Evolutionary conservation across 1,140 invertebrate species (phyloP), one percentile per base, ranked within the genome.

Genomic region (Chrysoperla carnea): DNA sequence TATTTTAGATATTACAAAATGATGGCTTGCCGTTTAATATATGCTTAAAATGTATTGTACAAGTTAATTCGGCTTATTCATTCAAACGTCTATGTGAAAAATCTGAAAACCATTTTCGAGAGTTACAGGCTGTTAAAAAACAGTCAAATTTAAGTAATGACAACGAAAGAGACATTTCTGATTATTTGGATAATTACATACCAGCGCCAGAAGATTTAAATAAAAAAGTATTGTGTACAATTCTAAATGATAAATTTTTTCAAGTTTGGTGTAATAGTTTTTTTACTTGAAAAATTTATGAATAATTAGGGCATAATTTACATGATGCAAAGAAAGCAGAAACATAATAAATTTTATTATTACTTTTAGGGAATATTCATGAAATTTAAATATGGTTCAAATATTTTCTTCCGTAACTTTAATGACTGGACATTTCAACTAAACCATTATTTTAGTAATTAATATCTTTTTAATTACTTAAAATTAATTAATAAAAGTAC

Each of bases 51-150:
- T 56, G 54, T 42, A 42, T 48, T 33, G 43, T 46, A 31, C 48
- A 44, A 29, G 27, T 56, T 29, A 51, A 50, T 14, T 39, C 49
- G 35, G 46, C 49, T 12, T 6, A 45, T 12, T 46, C 44, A 35
- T 56, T 56, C 42, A 49, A 50, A 46, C 45, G 47, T 36, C 52
- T 51, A 46, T 52, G 52, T 31, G 27, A 40, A 14, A 50, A 51
- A 42, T 43, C 51, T 6, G 52, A 56, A 29, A 13, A 29, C 9
- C 45, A 55, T 33, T 46, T 56, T 36, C 45, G 41, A 41, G 37
- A 47, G 12, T 15, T 39, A 29, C 39, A 39, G 42, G n/a, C 39
- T 49, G 29, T 42, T 51, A 39, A 39, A 37, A 7, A 44, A 46
- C 27, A 45, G 39, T 8, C 6, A 40, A 37, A 42, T 37, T 46